phyloP scores from a whole-genome alignment of 2,888 invertebrate species.

The Macrosiphum euphorbiae region DNA sequence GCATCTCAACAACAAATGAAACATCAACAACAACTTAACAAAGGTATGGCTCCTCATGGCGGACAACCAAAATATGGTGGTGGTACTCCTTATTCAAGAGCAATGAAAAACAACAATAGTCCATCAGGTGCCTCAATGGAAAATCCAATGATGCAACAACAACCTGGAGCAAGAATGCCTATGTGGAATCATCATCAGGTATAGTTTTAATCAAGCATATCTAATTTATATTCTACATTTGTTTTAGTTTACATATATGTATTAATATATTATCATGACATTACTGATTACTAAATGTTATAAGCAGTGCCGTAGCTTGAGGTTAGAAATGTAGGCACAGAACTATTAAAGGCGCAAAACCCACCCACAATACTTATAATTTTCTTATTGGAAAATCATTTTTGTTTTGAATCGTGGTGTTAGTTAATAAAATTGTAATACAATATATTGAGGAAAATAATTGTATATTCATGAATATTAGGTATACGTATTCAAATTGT shows the following conservation, averaged over 20 bases:
- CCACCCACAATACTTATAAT: background rate
- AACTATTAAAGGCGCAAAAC: background rate
- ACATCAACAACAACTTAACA: constrained; percentile 71
- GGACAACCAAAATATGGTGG: constrained; percentile 70
- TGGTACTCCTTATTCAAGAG: constrained; percentile 67
- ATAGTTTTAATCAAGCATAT: background rate
- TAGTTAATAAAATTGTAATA: background rate
- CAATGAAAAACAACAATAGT: constrained; percentile 62
- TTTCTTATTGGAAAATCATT: background rate
- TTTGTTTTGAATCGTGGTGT: background rate
- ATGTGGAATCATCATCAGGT: constrained; percentile 67
- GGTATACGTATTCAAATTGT: too few species aligned
- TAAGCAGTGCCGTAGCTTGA: background rate
- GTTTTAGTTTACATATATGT: background rate
- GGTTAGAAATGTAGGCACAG: background rate
- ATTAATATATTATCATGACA: background rate
- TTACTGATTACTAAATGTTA: background rate
- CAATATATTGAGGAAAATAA: too few species aligned
- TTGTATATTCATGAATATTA: too few species aligned
- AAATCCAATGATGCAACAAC: constrained; percentile 65
- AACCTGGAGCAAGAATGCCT: constrained; percentile 66
- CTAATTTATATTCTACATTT: background rate
- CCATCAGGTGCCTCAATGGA: constrained; percentile 57
- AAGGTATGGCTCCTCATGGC: constrained; percentile 68
- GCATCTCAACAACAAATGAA: constrained; percentile 70